Evolutionary conservation across 2,888 invertebrate genomes (phyloP), one percentile per base, ranked within the genome.

Genomic region (Bembecia ichneumoniformis): DNA sequence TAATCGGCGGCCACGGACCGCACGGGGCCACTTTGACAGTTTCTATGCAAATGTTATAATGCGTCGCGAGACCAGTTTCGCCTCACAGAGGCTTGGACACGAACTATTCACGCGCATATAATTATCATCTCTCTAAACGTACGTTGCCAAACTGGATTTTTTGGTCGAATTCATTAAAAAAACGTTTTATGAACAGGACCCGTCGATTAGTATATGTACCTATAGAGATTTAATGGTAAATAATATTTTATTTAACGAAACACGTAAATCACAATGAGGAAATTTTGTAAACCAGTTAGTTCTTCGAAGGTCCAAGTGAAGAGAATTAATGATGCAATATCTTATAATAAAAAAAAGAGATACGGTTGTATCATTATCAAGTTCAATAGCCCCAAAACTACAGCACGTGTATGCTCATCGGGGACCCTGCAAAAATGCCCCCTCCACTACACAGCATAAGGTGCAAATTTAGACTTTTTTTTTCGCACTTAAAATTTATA

Each of bases 41-140:
- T 83, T 84, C 86, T 87, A 87, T 86, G 87, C 86, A 86, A 87
- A 87, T 87, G 77, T 72, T 72, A 28, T 28, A 74, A 77, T 79
- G 77, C 82, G 81, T 76, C 72, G 71, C 73, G 71, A 72, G 82
- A 84, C 87, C 81, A 82, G 86, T 87, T 86, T 74, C 69, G 77
- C 71, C 71, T 72, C 71, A 64, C 62, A 54, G 65, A 73, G 76
- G 68, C 71, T 71, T 68, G 70, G 63, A 60, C 71, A 59, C 74
- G 60, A 69, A 70, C 74, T 75, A 76, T 75, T 75, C 78, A 78
- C 74, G 74, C 71, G 71, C 68, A 75, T 75, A 72, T 75, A 72
- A 69, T 74, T 67, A 67, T 28, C 28, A 28, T 64, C 66, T 68
- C 68, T 68, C 60, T 60, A 74, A 67, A 60, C 58, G 59, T 62